phyloP scores from a whole-genome alignment of 1,140 invertebrate genomes.

The Cydia splendana region DNA sequence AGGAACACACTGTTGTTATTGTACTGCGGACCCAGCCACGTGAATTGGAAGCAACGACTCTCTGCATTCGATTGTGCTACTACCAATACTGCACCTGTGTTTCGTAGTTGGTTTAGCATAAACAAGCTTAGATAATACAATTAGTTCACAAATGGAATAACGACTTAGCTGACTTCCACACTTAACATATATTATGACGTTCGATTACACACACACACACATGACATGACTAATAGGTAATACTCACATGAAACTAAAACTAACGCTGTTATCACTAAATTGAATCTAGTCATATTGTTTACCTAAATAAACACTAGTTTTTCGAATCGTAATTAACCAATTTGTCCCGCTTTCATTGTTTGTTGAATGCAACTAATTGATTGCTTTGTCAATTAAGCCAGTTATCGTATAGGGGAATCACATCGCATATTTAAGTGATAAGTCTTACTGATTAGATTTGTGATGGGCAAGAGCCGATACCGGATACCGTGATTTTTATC shows the following conservation, averaged over 20 bases:
- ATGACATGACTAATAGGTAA: background rate
- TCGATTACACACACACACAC: background rate
- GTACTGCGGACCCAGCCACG: slow-evolving; percentile 79
- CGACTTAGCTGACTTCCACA: too few relatives aligned
- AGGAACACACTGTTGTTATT: slow-evolving; percentile 71
- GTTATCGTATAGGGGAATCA: slow-evolving; percentile 22
- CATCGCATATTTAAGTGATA: slow-evolving; percentile 32
- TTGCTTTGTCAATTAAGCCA: slow-evolving; percentile 4
- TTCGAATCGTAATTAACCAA: background rate
- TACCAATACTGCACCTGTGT: slow-evolving; percentile 47
- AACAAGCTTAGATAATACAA: background rate
- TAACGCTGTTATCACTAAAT: slow-evolving; percentile 34
- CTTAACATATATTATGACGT: too few relatives aligned
- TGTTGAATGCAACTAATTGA: slow-evolving; percentile 25
- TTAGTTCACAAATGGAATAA: background rate
- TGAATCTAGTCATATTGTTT: slow-evolving; percentile 32
- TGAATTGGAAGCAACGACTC: slow-evolving; percentile 77
- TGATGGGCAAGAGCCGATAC: background rate
- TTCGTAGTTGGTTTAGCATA: slow-evolving; percentile 16
- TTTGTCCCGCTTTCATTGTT: background rate
- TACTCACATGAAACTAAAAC: slow-evolving; percentile 41
- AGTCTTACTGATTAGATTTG: slow-evolving; percentile 13
- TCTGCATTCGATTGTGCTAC: slow-evolving; percentile 40
- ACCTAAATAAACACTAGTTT: background rate
- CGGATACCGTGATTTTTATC: too few relatives aligned